phyloP scores from a whole-genome alignment of 2,888 invertebrate species.

The Microctonus aethiopoides region DNA sequence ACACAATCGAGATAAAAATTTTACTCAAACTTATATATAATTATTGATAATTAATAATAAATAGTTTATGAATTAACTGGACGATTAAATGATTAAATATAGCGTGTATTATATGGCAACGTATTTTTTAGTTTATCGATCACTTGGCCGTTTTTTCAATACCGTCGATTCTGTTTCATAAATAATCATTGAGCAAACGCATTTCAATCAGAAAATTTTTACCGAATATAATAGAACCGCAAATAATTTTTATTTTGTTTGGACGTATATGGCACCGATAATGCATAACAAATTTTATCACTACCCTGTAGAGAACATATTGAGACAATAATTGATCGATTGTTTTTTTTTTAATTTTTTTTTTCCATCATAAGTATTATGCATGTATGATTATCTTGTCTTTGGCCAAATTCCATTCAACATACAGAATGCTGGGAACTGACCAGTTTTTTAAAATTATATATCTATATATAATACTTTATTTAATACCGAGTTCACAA shows the following conservation, averaged over 20 bases:
- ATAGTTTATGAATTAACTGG: not conserved
- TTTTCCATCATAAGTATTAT: slow-evolving; percentile 11
- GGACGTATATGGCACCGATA: slow-evolving; percentile 21
- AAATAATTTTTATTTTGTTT: slow-evolving; percentile 1
- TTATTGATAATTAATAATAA: not conserved
- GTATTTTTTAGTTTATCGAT: not conserved
- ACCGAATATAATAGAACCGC: not conserved
- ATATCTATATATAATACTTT: slow-evolving; percentile 9
- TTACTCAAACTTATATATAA: slow-evolving; percentile 46
- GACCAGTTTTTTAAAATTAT: slow-evolving; percentile 5
- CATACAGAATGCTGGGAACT: not conserved
- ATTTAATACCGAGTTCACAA: slow-evolving; percentile 18
- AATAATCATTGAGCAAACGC: slow-evolving; percentile 12
- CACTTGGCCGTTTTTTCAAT: slow-evolving; percentile 7
- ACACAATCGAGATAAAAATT: slow-evolving; percentile 61
- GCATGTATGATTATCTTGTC: not conserved
- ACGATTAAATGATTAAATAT: not conserved
- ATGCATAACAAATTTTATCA: not conserved
- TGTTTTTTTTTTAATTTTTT: not conserved
- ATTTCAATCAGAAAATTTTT: not conserved
- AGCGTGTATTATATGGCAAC: not conserved
- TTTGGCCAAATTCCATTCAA: not conserved
- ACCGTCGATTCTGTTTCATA: not conserved
- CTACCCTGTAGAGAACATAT: slow-evolving; percentile 19
- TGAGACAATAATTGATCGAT: not conserved